A percentile compares a stretch with the other conserved stretches of the same genome.
phyloP scores from a whole-genome alignment of 2,888 invertebrate genomes.

The Drosophila sordidula region DNA sequence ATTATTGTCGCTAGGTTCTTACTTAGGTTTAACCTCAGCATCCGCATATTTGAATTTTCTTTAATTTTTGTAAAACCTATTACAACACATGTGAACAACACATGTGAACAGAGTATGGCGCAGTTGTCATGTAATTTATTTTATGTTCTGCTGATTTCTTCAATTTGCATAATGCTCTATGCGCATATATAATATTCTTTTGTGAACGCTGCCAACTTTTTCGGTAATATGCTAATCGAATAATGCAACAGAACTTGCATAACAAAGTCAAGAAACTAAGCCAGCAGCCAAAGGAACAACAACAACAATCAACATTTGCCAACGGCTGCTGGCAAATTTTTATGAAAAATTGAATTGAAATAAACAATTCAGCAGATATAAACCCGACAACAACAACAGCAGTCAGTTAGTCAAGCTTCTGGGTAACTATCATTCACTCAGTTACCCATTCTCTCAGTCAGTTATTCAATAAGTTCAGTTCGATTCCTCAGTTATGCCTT shows the following conservation, averaged over 20 bases:
- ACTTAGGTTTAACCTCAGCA: too few relatives aligned
- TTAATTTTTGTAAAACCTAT: not conserved
- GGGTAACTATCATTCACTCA: constrained; percentile 10
- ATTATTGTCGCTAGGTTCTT: too few relatives aligned
- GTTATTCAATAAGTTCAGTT: constrained; percentile 2
- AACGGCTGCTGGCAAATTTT: constrained; percentile 12
- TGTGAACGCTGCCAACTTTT: constrained; percentile 28
- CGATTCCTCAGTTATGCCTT: constrained; percentile 25
- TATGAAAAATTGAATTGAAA: constrained; percentile 60
- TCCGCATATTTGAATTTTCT: not conserved
- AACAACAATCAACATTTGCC: constrained; percentile 6
- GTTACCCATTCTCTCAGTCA: constrained; percentile 12
- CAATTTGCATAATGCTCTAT: constrained; percentile 35
- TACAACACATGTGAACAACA: not conserved
- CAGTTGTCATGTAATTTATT: constrained; percentile 27
- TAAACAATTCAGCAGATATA: constrained; percentile 20
- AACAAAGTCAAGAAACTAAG: not conserved
- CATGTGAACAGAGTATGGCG: not conserved
- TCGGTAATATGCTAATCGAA: constrained; percentile 30
- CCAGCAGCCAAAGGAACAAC: not conserved
- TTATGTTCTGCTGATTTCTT: constrained; percentile 9
- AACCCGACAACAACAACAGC: not conserved
- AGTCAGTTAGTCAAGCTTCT: constrained; percentile 2
- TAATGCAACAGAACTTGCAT: constrained; percentile 26
- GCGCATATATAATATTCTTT: not conserved